A percentile compares a stretch with the other conserved stretches of the same genome.
Conservation (phyloP, 2,888 invertebrate species). For the Amaurobius ferox region DNA sequence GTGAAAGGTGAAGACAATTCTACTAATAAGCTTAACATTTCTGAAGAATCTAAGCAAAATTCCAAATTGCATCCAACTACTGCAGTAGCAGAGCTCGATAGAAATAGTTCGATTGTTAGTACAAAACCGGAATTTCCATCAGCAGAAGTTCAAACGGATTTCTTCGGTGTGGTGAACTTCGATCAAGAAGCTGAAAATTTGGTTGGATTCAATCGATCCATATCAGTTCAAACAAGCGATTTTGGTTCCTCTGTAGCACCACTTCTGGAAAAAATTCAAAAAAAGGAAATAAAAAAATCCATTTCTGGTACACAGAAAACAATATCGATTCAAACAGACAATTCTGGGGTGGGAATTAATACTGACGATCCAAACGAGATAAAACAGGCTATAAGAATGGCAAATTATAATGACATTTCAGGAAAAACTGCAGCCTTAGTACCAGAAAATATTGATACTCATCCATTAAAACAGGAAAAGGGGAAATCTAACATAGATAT, state of each 20-base stretch:
- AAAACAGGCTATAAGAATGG: background rate
- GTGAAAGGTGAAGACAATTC: too few relatives aligned
- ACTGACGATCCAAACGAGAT: background rate
- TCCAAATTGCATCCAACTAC: background rate
- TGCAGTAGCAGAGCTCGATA: background rate
- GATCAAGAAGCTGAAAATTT: background rate
- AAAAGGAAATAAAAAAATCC: background rate
- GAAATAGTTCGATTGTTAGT: too few relatives aligned
- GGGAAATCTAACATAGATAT: background rate
- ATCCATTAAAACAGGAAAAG: background rate
- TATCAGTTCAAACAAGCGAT: slow-evolving; percentile 54
- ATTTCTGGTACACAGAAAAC: background rate
- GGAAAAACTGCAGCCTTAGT: background rate
- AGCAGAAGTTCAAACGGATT: slow-evolving; percentile 4
- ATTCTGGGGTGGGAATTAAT: background rate
- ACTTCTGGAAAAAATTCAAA: background rate
- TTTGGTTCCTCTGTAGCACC: background rate
- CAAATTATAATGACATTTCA: slow-evolving; percentile 18
- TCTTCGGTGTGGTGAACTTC: background rate
- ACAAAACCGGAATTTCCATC: background rate
- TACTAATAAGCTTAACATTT: too few relatives aligned
- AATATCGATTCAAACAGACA: slow-evolving; percentile 49
- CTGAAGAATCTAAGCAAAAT: background rate
- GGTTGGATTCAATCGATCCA: slow-evolving; percentile 32
- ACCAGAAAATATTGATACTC: background rate